Evolutionary conservation across 2,888 invertebrate genomes (phyloP), one percentile per base, ranked within the genome.

Genomic region (Rotaria socialis): DNA sequence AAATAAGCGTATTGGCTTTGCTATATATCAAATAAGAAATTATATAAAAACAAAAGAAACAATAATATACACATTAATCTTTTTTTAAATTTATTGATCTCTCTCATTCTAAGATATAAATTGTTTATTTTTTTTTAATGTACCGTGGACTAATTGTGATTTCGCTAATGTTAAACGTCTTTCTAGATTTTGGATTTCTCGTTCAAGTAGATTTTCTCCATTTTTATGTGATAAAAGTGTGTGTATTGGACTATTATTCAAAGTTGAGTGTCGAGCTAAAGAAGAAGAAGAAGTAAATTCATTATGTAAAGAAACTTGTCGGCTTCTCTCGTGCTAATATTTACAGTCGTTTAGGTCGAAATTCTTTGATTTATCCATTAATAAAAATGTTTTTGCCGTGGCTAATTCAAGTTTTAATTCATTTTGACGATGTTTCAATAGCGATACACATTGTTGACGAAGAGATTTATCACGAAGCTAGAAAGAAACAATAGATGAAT

Each of bases 391-490:
- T 47, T 80, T 80, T 47, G 80, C 24, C 80, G 47, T 47, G 1
- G 80, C 47, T 47, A 80, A 47, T 80, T 80, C 80, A 24, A 47
- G 14, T 80, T 80, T 80, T 11, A 47, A n/a, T 47, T 80, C 80
- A n/a, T 80, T 47, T 80, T 80, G 80, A 1, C 80, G 80, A n/a
- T 47, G 24, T 47, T 80, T 80, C 35, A 80, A 47, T 47, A n/a
- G 43, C 11, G 24, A n/a, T 11, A 80, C 3, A n/a, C 43, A 47
- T 43, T 80, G 80, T 47, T 80, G 80, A 24, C n/a, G 80, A n/a
- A 47, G 43, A n/a, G 47, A n/a, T 80, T 80, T 80, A 43, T 80
- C 80, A 22, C 80, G 80, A 80, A 47, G 24, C 80, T 80, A 80
- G n/a, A 27, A 27, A 60, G 11, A 10, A 60, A 27, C 8, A n/a